Evolutionary conservation across 2,113 vertebrate genomes (phyloP).

Genomic region (Scopus umbretta): DNA sequence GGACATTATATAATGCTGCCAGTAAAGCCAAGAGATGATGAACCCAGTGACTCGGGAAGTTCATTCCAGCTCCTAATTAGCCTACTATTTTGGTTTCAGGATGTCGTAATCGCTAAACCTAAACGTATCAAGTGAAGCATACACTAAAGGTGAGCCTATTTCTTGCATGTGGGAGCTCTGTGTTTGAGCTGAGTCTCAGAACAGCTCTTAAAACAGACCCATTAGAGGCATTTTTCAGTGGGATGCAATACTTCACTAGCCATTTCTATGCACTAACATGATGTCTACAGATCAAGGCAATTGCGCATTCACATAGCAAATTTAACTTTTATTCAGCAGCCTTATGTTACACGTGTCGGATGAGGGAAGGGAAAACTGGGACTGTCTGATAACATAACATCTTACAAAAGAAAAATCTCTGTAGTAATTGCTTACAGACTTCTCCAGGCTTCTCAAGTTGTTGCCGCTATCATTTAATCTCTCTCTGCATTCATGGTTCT

Average conservation of each 20-base stretch:
- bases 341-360: not conserved
- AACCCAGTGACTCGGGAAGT: slow-evolving; percentile 43
- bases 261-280: not conserved
- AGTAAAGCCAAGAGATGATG: not conserved
- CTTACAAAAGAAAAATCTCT: not conserved
- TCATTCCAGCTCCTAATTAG: not conserved
- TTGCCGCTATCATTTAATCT: not conserved
- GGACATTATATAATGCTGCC: not conserved
- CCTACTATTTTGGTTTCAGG: slow-evolving; percentile 10
- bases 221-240: not conserved
- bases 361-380: not conserved
- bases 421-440: not conserved
- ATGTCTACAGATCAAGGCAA: not conserved
- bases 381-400: not conserved
- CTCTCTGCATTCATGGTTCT: not conserved
- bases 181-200: not conserved
- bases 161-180: not conserved
- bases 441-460: not conserved
- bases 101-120: not conserved
- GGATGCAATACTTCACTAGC: not conserved
- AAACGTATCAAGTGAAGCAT: not conserved
- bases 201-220: not conserved
- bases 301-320: not conserved
- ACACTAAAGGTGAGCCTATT: not conserved
- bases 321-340: not conserved